These are phyloP conservation scores for Cygnus atratus DNA, from an alignment of 2,113 vertebrate species.

Conservation along the genomic window DNA sequence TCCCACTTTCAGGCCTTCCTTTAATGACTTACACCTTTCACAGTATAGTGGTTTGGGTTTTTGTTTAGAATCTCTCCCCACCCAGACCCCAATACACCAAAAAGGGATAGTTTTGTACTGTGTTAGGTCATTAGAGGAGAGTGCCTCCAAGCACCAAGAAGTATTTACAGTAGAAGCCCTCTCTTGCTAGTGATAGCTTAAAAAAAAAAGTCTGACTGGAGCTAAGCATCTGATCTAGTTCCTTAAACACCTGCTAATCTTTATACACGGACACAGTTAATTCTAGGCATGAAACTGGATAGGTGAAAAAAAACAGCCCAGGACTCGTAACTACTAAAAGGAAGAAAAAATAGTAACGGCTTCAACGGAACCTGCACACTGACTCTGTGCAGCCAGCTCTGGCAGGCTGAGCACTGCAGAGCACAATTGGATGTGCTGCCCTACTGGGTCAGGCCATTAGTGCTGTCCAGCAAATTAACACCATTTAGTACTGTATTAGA, in stretches of 20 bases:
- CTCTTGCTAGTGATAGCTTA: background rate
- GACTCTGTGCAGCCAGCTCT: background rate
- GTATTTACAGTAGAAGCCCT: background rate
- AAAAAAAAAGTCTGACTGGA: background rate
- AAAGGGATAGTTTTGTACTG: background rate
- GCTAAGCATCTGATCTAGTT: background rate
- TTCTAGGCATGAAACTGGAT: conserved; percentile 19
- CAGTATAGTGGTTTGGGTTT: background rate
- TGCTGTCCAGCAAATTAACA: background rate
- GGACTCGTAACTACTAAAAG: background rate
- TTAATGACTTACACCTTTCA: background rate
- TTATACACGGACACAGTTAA: background rate
- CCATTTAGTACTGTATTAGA: background rate
- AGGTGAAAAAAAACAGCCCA: background rate
- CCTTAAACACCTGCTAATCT: conserved; percentile 40
- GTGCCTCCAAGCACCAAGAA: background rate
- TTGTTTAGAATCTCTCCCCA: background rate
- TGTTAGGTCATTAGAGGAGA: background rate
- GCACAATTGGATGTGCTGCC: background rate
- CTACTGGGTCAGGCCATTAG: background rate
- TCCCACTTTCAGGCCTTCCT: background rate
- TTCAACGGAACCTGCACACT: background rate
- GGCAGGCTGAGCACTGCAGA: background rate
- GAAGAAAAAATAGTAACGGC: background rate
- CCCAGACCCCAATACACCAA: background rate